A percentile compares a stretch with the other conserved stretches of the same genome.
phyloP scores from a whole-genome alignment of 2,888 invertebrate species.

The Timema podura region DNA sequence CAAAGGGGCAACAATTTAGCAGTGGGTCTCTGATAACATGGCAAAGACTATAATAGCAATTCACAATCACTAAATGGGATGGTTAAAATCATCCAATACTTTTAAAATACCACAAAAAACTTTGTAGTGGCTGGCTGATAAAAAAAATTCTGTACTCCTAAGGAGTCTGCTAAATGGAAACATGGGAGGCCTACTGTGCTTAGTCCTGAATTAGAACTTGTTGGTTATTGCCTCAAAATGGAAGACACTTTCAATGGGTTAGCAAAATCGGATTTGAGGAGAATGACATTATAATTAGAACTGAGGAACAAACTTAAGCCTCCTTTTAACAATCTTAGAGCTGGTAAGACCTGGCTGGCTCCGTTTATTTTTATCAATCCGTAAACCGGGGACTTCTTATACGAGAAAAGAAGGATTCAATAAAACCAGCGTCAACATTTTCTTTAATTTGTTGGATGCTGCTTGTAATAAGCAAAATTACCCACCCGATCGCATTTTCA shows the following conservation, averaged over 20 bases:
- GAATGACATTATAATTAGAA: not conserved
- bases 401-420: constrained; percentile 11
- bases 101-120: not conserved
- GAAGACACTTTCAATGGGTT: not conserved
- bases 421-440: not conserved
- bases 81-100: not conserved
- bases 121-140: not conserved
- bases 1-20: not conserved
- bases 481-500: constrained; percentile 14
- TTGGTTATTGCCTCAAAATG: not conserved
- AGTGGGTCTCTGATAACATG: not conserved
- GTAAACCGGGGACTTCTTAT: constrained; percentile 8
- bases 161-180: not conserved
- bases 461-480: constrained; percentile 2
- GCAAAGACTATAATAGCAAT: not conserved
- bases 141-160: not conserved
- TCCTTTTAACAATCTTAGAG: not conserved
- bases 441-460: constrained; percentile 14
- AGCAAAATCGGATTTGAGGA: not conserved
- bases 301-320: not conserved
- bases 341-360: constrained; percentile 1
- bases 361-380: constrained; percentile 10
- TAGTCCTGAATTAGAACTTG: not conserved
- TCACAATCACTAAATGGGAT: not conserved
- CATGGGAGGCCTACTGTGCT: not conserved